Evolutionary conservation across 2,888 invertebrate genomes (phyloP), one percentile per base, ranked within the genome.

Genomic region (Tetranychus piercei): DNA sequence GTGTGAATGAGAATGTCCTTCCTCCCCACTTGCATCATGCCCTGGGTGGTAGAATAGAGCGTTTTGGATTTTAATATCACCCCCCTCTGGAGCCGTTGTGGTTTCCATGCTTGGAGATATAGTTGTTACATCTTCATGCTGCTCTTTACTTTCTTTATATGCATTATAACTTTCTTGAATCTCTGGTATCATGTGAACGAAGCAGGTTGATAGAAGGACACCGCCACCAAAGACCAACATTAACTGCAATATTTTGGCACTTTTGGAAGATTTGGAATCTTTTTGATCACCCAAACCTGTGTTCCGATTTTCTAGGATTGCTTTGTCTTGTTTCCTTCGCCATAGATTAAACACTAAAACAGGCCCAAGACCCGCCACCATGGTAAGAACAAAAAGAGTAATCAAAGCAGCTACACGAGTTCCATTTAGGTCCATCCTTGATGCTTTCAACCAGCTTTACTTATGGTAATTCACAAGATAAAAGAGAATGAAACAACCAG

Each of bases 151-250:
- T 15, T 55, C 11, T 9, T 55, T 3, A 55, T 69, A 22, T 55
- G 55, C 15, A 72, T 76, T 83, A 11, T 90, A 86, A 75, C 86
- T 86, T 79, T 90, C 88, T 11, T 86, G 83, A 0, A 91, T 88
- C 83, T 91, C 91, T 1, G 91, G 91, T 74, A 91, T 83, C 79
- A 92, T 83, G 80, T 92, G 91, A 78, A 90, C 82, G 80, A 92
- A 90, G 6, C 90, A 90, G 2, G 91, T 91, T 77, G 88, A 88
- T 66, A 92, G 83, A 22, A 92, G 83, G 0, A 91, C 91, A 11
- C 91, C 91, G n/a, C 91, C 91, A 20, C 91, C 91, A 78, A 91
- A 88, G n/a, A 89, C 88, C 34, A 91, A 76, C 20, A 73, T 18
- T 20, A 73, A 3, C n/a, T 73, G 73, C 18, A 67, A 67, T 9